Evolutionary conservation across 2,797 vertebrate species (phyloP).

Genomic region (Xenopus petersii): DNA sequence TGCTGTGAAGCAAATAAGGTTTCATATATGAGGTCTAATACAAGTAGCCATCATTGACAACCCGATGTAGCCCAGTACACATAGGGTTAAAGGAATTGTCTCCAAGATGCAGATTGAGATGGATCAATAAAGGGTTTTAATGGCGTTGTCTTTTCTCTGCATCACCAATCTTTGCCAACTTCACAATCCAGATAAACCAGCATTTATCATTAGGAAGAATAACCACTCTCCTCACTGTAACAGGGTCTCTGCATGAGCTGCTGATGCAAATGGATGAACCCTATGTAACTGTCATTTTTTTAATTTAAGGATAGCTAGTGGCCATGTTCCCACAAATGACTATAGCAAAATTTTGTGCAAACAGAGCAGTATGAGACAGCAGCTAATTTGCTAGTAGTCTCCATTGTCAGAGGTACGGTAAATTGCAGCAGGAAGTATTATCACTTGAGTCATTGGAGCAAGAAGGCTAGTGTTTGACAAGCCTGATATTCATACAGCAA

Average conservation of each 20-base stretch:
- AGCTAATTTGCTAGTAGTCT: background rate
- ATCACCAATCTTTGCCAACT: constrained; percentile 12
- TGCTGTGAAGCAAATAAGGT: too few relatives aligned
- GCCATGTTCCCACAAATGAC: background rate
- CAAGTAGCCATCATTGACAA: too few relatives aligned
- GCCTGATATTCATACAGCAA: too few relatives aligned
- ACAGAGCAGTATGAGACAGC: background rate
- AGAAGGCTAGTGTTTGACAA: too few relatives aligned
- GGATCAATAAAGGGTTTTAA: constrained; percentile 18
- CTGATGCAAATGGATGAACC: background rate
- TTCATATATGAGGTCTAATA: too few relatives aligned
- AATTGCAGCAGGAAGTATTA: background rate
- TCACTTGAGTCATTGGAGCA: background rate
- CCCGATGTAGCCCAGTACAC: background rate
- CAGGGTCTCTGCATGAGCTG: background rate
- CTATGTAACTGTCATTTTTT: background rate
- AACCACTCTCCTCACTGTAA: constrained; percentile 1
- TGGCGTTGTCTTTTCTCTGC: constrained; percentile 14
- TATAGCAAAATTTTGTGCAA: background rate
- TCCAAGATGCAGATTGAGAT: constrained; percentile 9
- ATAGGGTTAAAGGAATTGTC: constrained; percentile 4
- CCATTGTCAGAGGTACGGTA: background rate
- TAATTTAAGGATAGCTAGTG: background rate
- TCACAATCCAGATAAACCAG: background rate
- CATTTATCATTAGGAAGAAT: background rate